Conservation (phyloP, 1,140 invertebrate genomes). For the Drosophila cardini region DNA sequence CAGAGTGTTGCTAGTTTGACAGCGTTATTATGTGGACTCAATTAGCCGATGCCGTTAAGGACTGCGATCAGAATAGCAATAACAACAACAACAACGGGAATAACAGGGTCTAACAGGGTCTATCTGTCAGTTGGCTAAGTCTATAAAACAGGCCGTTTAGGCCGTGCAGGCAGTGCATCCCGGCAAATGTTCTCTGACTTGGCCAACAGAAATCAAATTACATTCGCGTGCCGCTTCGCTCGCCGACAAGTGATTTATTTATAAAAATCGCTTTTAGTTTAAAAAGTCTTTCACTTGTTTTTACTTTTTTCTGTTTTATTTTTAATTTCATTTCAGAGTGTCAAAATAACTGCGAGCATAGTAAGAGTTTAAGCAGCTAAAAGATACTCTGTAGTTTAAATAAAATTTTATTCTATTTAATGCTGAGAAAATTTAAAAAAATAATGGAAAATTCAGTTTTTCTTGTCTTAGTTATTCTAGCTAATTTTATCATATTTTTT, state of each 20-base stretch:
- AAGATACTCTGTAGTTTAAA: background rate
- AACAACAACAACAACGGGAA: constrained; percentile 10
- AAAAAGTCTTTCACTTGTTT: background rate
- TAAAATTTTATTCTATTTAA: no score
- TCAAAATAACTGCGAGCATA: constrained; percentile 50
- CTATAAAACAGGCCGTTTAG: constrained; percentile 59
- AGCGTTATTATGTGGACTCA: constrained; percentile 74
- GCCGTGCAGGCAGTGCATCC: no score
- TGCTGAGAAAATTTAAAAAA: background rate
- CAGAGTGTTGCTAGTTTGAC: constrained; percentile 44
- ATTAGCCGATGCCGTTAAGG: constrained; percentile 51
- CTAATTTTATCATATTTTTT: background rate
- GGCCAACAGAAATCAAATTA: constrained; percentile 28
- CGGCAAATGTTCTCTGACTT: constrained; percentile 4
- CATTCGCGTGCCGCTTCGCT: constrained; percentile 62
- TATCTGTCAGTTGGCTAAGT: constrained; percentile 62
- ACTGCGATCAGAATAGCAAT: constrained; percentile 19
- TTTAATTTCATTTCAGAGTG: constrained; percentile 45
- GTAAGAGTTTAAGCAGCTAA: background rate
- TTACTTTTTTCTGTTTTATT: constrained; percentile 23
- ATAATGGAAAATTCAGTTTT: background rate
- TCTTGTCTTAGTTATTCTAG: no score
- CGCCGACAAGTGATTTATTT: constrained; percentile 75
- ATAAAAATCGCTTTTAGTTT: constrained; percentile 51
- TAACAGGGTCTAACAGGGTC: constrained; percentile 17